Evolutionary conservation across 2,888 invertebrate species (phyloP).

Genomic region (Nomada hirtipes): DNA sequence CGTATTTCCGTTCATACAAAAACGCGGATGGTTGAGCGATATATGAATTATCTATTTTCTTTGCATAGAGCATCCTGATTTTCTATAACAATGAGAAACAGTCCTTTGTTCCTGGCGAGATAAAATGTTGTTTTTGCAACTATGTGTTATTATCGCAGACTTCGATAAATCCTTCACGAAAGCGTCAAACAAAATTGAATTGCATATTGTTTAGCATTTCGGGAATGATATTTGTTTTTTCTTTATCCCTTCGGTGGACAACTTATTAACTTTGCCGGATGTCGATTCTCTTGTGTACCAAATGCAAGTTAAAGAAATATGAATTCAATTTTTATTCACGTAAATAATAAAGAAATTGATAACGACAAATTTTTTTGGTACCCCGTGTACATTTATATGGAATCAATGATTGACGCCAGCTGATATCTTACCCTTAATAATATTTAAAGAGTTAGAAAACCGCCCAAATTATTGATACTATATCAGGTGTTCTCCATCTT

Average conservation of each 20-base stretch:
- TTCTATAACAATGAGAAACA: conserved; percentile 23
- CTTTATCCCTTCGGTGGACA: neutral
- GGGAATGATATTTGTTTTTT: neutral
- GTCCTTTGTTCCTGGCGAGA: neutral
- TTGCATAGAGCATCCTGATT: conserved; percentile 27
- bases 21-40: conserved; percentile 1
- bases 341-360: neutral
- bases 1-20: conserved; percentile 34
- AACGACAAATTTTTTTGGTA: neutral
- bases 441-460: conserved; percentile 20
- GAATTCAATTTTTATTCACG: neutral
- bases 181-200: neutral
- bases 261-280: neutral
- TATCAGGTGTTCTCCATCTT: conserved; percentile 48
- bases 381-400: neutral
- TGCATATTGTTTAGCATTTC: neutral
- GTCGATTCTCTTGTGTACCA: too few species aligned
- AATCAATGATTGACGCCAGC: conserved; percentile 1
- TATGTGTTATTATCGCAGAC: neutral
- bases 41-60: conserved; percentile 18
- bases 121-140: neutral
- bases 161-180: neutral
- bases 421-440: neutral
- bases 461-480: conserved; percentile 34
- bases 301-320: neutral